Evolutionary conservation across 2,797 vertebrate genomes (phyloP), one percentile per base, ranked within the genome.

Genomic region (Picus viridis): DNA sequence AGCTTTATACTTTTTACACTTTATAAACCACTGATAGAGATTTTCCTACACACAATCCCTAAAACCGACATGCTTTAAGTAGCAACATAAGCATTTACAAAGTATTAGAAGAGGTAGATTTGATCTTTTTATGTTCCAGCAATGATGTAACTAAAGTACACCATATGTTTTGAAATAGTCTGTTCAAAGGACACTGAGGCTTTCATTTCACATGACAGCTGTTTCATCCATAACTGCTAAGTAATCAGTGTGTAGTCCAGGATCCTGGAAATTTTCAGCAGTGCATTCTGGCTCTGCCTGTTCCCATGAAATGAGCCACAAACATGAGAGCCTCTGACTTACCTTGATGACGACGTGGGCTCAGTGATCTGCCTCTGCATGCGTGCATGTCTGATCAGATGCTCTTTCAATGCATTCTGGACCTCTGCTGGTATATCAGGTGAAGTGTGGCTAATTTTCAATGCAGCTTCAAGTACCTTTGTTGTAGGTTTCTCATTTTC

Each of bases 381-480:
- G 58, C 98, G 99, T 16, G 98, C 98, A 70, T 99, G 99, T 94
- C 98, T 98, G 97, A 98, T 98, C 68, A 99, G 97, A 94, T 98
- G 98, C 78, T 99, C 99, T 83, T 98, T 98, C 93, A 99, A 97
- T 4, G 99, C 98, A 0, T 98, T 99, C 92, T 99, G 99, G 81
- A 99, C 99, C 97, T 99, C 99, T 2, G 99, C 99, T 10, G 99
- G 99, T 90, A 99, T 99, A 94, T 99, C 99, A 4, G 99, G 99
- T 8, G 99, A 99, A 15, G 99, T 99, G 98, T 99, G 99, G 97
- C 99, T 99, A 96, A 99, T 99, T 98, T 99, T 99, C 98, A 99
- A 98, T 7, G 99, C 99, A 3, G 99, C 98, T 93, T 99, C 99
- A 41, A 98, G 97, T 41, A 98, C 97, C 96, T 98, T 99, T 34